Evolutionary conservation across 2,113 vertebrate genomes (phyloP), one percentile per base, ranked within the genome.

Genomic region (Otis tarda): DNA sequence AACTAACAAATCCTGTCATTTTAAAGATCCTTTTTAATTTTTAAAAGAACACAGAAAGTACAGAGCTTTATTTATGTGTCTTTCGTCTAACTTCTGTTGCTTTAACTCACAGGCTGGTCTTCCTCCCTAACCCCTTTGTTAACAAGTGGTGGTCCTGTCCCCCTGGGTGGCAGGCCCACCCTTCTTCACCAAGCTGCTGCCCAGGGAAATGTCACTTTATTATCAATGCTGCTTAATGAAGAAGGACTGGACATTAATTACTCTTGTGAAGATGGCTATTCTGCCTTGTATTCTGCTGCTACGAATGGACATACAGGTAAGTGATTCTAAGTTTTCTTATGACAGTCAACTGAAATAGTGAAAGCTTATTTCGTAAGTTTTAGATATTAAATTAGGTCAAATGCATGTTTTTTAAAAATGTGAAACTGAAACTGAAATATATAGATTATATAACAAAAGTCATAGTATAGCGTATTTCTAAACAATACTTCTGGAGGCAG

Each of bases 181-280:
- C 98, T 99, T 98, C 99, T 99, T 98, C 99, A 99, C 98, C 99
- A 99, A 99, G 99, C 99, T 99, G 99, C 99, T 99, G 98, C 99
- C 99, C 99, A 99, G 99, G 99, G 99, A 99, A 99, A 99, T 98
- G 99, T 99, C 99, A 99, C 99, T 99, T 99, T 99, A 99, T 99
- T 99, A 98, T 99, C 99, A 99, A 99, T 99, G 99, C 99, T 99
- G 99, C 99, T 99, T 99, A 99, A 99, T 99, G 99, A 98, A 99
- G 99, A 99, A 98, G 98, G 98, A 98, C 98, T 98, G 98, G 98
- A 98, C 97, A 97, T 98, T 97, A 98, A 98, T 98, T 98, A 98
- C 97, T 98, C 97, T 97, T 98, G 98, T 98, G 98, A 98, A 98
- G 98, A 99, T 98, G 98, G 98, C 98, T 98, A 98, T 98, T 99